These are phyloP conservation scores for Leiothrix lutea DNA, from an alignment of 2,113 vertebrate species.

Conservation along the genomic window DNA sequence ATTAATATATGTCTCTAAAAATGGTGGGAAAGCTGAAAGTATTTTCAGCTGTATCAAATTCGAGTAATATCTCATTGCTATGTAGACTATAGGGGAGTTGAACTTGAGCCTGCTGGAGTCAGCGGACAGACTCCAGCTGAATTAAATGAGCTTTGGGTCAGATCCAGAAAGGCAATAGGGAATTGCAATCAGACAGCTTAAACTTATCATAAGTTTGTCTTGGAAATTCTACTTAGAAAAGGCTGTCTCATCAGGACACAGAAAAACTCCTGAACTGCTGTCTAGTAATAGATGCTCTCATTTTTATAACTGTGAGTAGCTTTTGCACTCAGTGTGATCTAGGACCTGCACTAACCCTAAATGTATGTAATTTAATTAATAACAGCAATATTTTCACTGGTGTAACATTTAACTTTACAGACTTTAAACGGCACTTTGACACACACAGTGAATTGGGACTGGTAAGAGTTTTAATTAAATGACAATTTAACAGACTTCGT, in stretches of 20 bases:
- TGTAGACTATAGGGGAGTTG: neutral
- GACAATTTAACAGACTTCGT: neutral
- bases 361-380: neutral
- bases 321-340: neutral
- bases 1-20: neutral
- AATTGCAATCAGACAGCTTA: conserved; percentile 14
- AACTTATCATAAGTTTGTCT: conserved; percentile 11
- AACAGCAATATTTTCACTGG: neutral
- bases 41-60: conserved; percentile 21
- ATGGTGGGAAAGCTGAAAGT: neutral
- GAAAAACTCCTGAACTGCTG: neutral
- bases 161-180: conserved; percentile 7
- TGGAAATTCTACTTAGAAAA: neutral
- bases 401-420: neutral
- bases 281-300: neutral
- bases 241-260: neutral
- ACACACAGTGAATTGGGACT: neutral
- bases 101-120: neutral
- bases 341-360: neutral
- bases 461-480: neutral
- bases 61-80: neutral
- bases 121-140: neutral
- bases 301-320: neutral
- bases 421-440: neutral
- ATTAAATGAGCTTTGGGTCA: neutral